A percentile compares a stretch with the other conserved stretches of the same genome.
Conservation (phyloP, 2,797 vertebrate genomes). For the Onychomys arenicola region DNA sequence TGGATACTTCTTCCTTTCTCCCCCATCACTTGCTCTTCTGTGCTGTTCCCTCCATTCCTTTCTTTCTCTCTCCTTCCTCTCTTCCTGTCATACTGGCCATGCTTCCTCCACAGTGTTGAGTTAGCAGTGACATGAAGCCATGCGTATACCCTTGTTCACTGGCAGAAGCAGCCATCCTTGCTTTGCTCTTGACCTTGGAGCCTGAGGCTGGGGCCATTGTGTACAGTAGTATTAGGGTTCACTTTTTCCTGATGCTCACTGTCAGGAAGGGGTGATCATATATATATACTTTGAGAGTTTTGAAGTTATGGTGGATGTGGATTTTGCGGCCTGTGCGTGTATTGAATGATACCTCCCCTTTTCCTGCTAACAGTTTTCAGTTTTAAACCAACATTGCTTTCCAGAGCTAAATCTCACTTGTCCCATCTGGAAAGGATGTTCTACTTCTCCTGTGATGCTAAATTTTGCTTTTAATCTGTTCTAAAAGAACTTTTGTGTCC, state of each 20-base stretch:
- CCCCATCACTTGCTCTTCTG: neutral
- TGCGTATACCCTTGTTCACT: neutral
- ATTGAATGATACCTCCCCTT: neutral
- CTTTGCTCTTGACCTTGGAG: neutral
- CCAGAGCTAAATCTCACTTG: neutral
- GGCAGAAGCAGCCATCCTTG: neutral
- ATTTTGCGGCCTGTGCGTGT: neutral
- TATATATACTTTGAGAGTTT: neutral
- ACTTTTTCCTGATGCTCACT: neutral
- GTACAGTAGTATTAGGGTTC: neutral
- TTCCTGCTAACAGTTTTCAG: neutral
- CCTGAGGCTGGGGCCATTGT: neutral
- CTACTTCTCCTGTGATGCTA: neutral
- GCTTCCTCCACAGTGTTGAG: neutral
- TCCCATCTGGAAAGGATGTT: neutral
- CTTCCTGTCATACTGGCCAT: neutral
- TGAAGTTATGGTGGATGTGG: neutral
- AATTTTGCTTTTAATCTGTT: neutral
- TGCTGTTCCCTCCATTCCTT: neutral
- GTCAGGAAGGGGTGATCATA: no score
- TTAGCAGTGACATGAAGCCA: neutral
- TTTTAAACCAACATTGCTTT: neutral
- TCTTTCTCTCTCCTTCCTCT: neutral
- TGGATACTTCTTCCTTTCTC: neutral
- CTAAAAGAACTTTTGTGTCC: neutral